Conservation (phyloP, 2,888 invertebrate species). For the Leptura quadrifasciata region DNA sequence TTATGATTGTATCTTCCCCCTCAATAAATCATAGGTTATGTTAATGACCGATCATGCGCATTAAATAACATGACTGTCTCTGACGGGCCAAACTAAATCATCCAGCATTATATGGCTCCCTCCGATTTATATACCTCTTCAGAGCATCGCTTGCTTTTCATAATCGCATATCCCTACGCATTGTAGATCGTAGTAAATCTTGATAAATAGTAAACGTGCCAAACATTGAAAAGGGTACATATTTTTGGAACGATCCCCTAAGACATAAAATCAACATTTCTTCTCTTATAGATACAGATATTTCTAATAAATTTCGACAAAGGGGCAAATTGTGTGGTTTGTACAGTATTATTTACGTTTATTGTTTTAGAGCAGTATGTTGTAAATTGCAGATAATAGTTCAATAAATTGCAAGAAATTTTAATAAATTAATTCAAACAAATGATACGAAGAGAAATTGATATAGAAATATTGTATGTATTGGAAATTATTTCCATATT, state of each 20-base stretch:
- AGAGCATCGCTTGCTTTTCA: conserved; percentile 35
- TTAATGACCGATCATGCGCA: conserved; percentile 66
- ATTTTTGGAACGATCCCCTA: conserved; percentile 30
- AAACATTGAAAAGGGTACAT: conserved; percentile 39
- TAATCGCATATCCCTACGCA: conserved; percentile 36
- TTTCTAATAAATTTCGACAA: conserved; percentile 33
- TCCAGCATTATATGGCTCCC: conserved; percentile 42
- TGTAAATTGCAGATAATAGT: neutral
- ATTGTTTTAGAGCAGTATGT: neutral
- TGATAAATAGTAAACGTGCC: conserved; percentile 39
- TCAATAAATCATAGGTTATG: conserved; percentile 66
- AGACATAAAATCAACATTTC: conserved; percentile 37
- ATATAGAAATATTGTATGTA: too few species aligned
- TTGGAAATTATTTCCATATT: too few species aligned
- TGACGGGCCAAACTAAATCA: conserved; percentile 60
- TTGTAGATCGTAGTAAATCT: conserved; percentile 39
- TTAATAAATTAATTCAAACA: too few species aligned
- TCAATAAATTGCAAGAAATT: neutral
- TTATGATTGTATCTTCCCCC: conserved; percentile 64
- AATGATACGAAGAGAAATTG: too few species aligned
- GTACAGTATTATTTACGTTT: conserved; percentile 33
- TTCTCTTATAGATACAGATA: conserved; percentile 26
- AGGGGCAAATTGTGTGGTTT: conserved; percentile 21
- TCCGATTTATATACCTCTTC: conserved; percentile 38
- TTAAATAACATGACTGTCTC: conserved; percentile 62